Evolutionary conservation across 2,888 invertebrate genomes (phyloP).

Genomic region (Eupithecia pulchellata): DNA sequence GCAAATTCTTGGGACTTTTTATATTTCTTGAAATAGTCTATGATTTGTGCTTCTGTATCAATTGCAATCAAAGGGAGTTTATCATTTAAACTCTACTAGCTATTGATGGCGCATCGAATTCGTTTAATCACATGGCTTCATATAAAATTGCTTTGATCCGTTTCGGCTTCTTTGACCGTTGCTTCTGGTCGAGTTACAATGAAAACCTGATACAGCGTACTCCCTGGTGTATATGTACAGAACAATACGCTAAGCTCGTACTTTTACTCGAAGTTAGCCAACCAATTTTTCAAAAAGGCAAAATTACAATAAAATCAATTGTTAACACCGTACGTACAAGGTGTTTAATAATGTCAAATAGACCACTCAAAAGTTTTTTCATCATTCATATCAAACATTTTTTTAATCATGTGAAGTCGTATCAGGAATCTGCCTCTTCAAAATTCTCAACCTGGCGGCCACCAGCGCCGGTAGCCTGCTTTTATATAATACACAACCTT

Average conservation of each 20-base stretch:
- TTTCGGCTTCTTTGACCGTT: constrained; percentile 59
- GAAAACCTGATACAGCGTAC: not conserved
- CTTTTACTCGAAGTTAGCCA: not conserved
- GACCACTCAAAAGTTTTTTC: not conserved
- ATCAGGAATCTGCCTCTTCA: not conserved
- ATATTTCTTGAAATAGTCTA: constrained; percentile 19
- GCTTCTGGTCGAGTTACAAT: constrained; percentile 38
- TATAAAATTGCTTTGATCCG: constrained; percentile 49
- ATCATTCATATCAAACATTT: not conserved
- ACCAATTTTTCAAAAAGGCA: not conserved
- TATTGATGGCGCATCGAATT: constrained; percentile 47
- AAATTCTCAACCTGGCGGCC: not conserved
- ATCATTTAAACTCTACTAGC: constrained; percentile 26
- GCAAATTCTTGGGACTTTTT: constrained; percentile 6
- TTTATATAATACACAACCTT: not conserved
- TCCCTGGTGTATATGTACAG: not conserved
- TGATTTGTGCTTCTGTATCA: constrained; percentile 25
- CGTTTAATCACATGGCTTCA: constrained; percentile 43
- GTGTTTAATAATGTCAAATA: too few relatives aligned
- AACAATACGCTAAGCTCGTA: not conserved
- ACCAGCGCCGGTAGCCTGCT: constrained; percentile 10
- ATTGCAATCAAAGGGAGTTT: constrained; percentile 25
- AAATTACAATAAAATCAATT: too few relatives aligned
- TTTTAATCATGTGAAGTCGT: too few relatives aligned
- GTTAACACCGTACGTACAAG: too few relatives aligned